Base-by-base conservation (phyloP, 2,797 vertebrate species). In the Amblyopsis hoosieri region DNA sequence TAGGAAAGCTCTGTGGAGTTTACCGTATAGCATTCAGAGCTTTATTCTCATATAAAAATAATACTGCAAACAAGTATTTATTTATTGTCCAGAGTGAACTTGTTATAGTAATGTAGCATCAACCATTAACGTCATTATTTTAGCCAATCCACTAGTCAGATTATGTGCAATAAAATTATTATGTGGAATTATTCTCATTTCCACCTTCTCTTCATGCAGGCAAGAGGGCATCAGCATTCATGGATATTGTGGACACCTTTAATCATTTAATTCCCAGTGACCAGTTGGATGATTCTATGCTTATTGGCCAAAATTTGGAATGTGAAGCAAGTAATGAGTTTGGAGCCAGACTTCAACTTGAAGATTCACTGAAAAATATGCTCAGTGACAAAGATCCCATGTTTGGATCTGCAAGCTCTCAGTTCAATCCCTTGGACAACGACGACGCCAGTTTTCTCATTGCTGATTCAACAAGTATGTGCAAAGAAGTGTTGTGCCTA, bases 381-480 rank as follows among this genome's bases (percentile, higher is more conserved):
- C 95, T 99, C 86, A 99, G 98, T 92, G 97, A 99, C 93, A 99
- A 98, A 93, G 98, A 99, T 93, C 98, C 98, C 80, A 99, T 99
- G 98, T 95, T 99, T 93, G 97, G 97, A 89, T 98, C 96, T 91
- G 94, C 97, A 90, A 97, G 94, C 91, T 87, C 96, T 87, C 97
- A 97, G 90, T 99, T 97, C 92, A 96, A 95, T 91, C 94, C 97
- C 82, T 92, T 97, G 93, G 97, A 98, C 90, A 96, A 92, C 81
- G 95, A 96, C 88, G 95, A 96, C 68, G 67, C 95, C 76, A 92
- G 94, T 93, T 96, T 96, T 91, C 95, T 94, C 80, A 93, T 95
- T 83, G 87, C 95, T 87, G 92, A 90, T 83, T 90, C 95, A 87
- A 90, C 95, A 95, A 96, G 97, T 98, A 94, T 74, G 86, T 85